phyloP scores from a whole-genome alignment of 2,797 vertebrate genomes.

The Phoebastria nigripes region DNA sequence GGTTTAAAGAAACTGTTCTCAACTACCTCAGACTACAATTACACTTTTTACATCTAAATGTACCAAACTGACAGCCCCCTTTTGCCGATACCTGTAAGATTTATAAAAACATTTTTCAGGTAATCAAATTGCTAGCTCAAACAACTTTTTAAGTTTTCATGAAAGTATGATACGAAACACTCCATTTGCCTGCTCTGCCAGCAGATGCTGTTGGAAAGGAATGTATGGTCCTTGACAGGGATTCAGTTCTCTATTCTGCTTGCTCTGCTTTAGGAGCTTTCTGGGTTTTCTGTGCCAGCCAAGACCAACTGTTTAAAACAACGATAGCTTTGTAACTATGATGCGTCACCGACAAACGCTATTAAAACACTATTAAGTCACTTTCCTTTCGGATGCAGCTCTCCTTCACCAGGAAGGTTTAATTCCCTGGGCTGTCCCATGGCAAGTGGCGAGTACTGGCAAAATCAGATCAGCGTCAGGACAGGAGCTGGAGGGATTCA shows the following conservation, averaged over 20 bases:
- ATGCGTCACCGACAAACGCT: background rate
- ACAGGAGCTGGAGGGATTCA: background rate
- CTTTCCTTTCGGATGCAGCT: background rate
- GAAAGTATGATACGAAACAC: accelerated
- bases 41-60: background rate
- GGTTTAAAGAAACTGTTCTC: background rate
- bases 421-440: too few relatives aligned
- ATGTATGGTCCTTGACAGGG: accelerated
- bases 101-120: background rate
- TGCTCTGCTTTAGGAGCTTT: background rate
- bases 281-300: background rate
- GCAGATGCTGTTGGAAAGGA: background rate
- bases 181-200: background rate
- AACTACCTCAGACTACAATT: too few relatives aligned
- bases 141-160: background rate
- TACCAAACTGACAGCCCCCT: accelerated
- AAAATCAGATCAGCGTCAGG: background rate
- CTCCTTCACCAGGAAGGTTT: background rate
- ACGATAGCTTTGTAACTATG: background rate
- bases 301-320: background rate
- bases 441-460: background rate
- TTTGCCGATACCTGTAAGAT: background rate
- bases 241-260: background rate
- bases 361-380: background rate
- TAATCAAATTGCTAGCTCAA: background rate